Evolutionary conservation across 2,113 vertebrate genomes (phyloP).

Genomic region (Rhea americana): DNA sequence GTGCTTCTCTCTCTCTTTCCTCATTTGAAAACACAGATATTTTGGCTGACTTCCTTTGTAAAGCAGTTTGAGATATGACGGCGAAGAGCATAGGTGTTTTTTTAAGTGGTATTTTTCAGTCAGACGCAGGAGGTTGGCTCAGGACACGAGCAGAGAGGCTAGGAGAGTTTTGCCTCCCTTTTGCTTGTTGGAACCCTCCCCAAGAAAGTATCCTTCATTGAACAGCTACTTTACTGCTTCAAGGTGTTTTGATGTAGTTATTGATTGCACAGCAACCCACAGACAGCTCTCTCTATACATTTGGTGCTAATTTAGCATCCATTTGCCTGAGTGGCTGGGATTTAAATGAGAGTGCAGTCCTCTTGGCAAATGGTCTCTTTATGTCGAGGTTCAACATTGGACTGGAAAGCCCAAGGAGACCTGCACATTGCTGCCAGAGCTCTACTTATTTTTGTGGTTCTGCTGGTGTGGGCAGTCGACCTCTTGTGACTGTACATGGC

Average conservation of each 20-base stretch:
- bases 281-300: neutral
- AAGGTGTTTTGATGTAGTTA: neutral
- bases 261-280: neutral
- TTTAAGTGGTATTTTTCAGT: constrained; percentile 20
- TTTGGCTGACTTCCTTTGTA: neutral
- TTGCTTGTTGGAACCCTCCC: neutral
- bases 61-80: neutral
- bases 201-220: neutral
- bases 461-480: neutral
- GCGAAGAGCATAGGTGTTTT: neutral
- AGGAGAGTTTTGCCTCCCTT: neutral
- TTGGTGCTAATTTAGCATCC: neutral
- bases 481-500: neutral
- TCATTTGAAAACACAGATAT: constrained; percentile 1
- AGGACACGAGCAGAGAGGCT: neutral
- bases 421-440: neutral
- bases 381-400: neutral
- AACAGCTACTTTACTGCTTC: neutral
- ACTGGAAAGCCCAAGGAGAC: neutral
- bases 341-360: neutral
- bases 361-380: neutral
- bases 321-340: neutral
- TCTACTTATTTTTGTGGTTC: neutral
- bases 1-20: neutral
- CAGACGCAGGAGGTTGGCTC: neutral